Conservation (phyloP, 2,797 vertebrate species). For the Echiichthys vipera region DNA sequence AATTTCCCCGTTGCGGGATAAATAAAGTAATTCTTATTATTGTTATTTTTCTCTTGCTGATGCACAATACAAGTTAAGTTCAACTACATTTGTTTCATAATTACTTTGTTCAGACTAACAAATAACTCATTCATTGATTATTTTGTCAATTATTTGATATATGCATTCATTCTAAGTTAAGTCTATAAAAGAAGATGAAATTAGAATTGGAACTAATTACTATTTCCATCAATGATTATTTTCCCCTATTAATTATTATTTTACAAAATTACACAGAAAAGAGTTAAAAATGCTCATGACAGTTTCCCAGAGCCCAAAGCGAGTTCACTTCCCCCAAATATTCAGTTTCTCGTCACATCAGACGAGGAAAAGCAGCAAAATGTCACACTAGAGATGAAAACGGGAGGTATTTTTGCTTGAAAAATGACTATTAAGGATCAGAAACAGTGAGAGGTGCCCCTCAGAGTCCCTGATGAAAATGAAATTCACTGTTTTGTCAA, state of each 20-base stretch:
- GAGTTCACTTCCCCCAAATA: neutral
- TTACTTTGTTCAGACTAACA: neutral
- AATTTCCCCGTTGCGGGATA: too few relatives aligned
- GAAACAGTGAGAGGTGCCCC: neutral
- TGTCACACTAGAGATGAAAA: neutral
- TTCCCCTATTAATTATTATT: neutral
- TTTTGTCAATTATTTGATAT: neutral
- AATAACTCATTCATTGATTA: neutral
- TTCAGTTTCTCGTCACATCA: neutral
- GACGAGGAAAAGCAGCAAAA: neutral
- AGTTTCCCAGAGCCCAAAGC: neutral
- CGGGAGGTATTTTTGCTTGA: neutral
- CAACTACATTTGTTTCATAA: neutral
- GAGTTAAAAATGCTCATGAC: neutral
- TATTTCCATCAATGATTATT: neutral
- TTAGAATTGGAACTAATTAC: neutral
- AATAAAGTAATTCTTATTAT: too few relatives aligned
- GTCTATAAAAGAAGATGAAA: neutral
- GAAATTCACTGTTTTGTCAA: neutral
- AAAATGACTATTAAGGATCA: too few relatives aligned
- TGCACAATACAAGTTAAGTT: slow-evolving; percentile 27
- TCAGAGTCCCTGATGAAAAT: too few relatives aligned
- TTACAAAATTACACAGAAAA: neutral
- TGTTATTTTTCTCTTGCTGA: slow-evolving; percentile 14
- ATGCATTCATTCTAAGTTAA: neutral